Percentiles rank a stretch among this genome's conserved stretches.
phyloP scores from a whole-genome alignment of 2,888 invertebrate species.

The Cheilosia grossa region DNA sequence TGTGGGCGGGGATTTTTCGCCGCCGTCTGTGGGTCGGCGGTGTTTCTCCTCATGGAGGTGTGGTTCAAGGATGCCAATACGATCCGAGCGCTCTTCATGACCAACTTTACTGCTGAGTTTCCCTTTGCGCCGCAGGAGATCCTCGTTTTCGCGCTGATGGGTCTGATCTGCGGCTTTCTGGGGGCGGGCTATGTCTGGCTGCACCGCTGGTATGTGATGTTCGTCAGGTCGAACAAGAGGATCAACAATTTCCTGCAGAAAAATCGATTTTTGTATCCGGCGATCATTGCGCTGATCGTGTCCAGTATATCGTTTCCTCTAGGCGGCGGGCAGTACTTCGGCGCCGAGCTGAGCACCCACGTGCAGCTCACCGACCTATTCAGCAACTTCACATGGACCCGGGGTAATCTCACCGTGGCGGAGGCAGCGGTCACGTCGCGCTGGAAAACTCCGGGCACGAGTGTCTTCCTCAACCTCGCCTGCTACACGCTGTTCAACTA shows the following conservation, averaged over 20 bases:
- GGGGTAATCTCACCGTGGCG: conserved; percentile 90
- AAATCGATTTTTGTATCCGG: conserved; percentile 98
- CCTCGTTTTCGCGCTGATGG: conserved; percentile 95
- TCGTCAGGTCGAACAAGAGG: conserved; percentile 95
- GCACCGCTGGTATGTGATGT: conserved; percentile 95
- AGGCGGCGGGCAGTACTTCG: conserved; percentile 96
- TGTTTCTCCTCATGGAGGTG: conserved; percentile 96
- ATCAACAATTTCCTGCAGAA: conserved; percentile 96
- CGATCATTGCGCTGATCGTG: conserved; percentile 93
- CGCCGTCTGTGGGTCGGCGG: conserved; percentile 98
- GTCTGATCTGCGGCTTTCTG: conserved; percentile 94
- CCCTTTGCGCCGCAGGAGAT: conserved; percentile 99
- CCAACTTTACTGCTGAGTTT: conserved; percentile 95
- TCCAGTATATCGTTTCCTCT: conserved; percentile 94
- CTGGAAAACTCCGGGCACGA: conserved; percentile 93
- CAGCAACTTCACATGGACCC: conserved; percentile 98
- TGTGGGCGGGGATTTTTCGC: conserved; percentile 99
- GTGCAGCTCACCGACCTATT: conserved; percentile 92
- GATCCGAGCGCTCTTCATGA: conserved; percentile 96
- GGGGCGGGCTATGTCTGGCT: conserved; percentile 96
- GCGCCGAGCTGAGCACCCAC: conserved; percentile 90
- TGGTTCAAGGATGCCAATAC: conserved; percentile 98
- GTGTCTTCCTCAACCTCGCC: conserved; percentile 93
- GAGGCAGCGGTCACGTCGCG: conserved; percentile 92
- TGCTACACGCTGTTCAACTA: conserved; percentile 94